Conservation (phyloP, 1,140 invertebrate species). For the Pogonognathellus flavescens region DNA sequence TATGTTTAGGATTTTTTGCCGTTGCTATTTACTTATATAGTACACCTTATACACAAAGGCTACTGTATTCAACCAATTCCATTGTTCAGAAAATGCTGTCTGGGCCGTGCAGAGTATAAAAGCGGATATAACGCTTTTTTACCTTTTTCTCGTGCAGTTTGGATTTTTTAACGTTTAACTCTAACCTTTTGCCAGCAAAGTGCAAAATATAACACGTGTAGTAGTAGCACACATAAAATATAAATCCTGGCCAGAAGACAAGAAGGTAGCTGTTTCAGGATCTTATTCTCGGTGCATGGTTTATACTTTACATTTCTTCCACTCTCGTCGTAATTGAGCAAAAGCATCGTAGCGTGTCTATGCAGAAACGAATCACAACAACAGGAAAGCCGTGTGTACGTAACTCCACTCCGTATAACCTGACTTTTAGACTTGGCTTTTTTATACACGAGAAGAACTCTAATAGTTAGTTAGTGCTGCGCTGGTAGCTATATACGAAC, state of each 20-base stretch:
- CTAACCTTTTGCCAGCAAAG: neutral
- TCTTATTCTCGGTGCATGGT: neutral
- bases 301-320: neutral
- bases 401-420: neutral
- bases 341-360: slow-evolving; percentile 12
- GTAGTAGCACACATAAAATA: neutral
- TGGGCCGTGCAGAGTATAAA: too few species aligned
- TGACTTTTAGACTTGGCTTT: neutral
- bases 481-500: too few species aligned
- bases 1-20: neutral
- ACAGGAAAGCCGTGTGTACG: neutral
- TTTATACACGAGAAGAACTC: too few species aligned
- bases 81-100: too few species aligned
- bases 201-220: neutral
- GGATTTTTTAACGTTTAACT: slow-evolving; percentile 11
- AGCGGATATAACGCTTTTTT: slow-evolving; percentile 6
- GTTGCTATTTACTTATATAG: neutral
- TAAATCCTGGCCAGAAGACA: neutral
- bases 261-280: slow-evolving; percentile 10
- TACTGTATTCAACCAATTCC: neutral
- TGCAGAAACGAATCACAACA: neutral
- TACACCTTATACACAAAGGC: neutral
- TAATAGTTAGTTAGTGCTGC: too few species aligned
- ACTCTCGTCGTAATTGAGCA: neutral
- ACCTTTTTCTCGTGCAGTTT: slow-evolving; percentile 12